A percentile compares a stretch with the other conserved stretches of the same genome.
Conservation (phyloP, 2,113 vertebrate species). For the Sprattus sprattus region DNA sequence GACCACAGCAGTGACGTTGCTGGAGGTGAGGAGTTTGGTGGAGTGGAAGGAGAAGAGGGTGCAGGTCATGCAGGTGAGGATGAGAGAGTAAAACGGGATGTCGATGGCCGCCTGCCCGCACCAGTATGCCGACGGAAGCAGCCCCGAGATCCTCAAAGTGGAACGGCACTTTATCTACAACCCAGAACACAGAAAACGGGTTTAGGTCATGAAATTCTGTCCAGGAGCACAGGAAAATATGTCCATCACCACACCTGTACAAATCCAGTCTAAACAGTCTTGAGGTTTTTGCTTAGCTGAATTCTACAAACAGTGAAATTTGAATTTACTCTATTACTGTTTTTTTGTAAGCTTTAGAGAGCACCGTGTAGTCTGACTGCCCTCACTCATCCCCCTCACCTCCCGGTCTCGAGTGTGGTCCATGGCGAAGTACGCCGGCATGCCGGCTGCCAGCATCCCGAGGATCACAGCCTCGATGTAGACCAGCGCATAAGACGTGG, state of each 20-base stretch:
- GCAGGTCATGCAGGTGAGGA: conserved; percentile 81
- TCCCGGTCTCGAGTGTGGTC: conserved; percentile 92
- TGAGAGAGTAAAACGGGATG: conserved; percentile 83
- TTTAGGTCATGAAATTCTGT: neutral
- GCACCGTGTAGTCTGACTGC: neutral
- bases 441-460: conserved; percentile 87
- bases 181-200: neutral
- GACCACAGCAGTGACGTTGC: conserved; percentile 85
- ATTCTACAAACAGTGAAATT: neutral
- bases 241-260: too few species aligned
- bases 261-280: too few species aligned
- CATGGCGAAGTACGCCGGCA: conserved; percentile 95
- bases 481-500: conserved; percentile 66
- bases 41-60: conserved; percentile 89
- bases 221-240: neutral
- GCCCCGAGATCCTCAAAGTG: conserved; percentile 88
- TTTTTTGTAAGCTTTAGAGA: neutral
- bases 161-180: conserved; percentile 89
- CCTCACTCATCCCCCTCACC: conserved; percentile 64
- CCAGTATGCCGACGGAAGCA: conserved; percentile 95
- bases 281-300: too few species aligned
- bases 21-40: conserved; percentile 77
- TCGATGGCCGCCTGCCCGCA: conserved; percentile 86
- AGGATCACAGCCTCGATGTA: conserved; percentile 83
- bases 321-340: neutral